Evolutionary conservation across 2,888 invertebrate genomes (phyloP), one percentile per base, ranked within the genome.

Genomic region (Chydorus sphaericus): DNA sequence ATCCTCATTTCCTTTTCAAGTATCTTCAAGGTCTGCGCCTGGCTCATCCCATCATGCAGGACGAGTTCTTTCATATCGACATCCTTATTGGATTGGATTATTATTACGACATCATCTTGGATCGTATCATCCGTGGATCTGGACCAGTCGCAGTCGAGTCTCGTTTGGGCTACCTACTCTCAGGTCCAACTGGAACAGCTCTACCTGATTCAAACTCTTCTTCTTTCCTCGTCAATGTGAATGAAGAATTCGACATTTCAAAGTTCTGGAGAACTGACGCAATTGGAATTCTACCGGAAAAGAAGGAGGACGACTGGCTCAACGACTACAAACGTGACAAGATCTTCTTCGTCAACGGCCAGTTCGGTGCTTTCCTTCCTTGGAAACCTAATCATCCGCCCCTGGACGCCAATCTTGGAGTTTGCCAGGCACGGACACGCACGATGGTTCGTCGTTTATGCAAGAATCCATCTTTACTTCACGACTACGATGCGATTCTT

Each of bases 81-180:
- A 26, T 55, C 33, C 55, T 48, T 28, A 33, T 55, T 31, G 55
- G 55, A 8, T 48, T 48, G 4, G 48, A 55, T 4, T 55, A 33
- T 36, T 55, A 31, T 23, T 48, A 48, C 48, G n/a, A 23, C 14
- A 30, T 55, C 44, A 33, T 55, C 20, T 30, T 31, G 5, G 48
- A 55, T 36, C 18, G 31, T 4, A 30, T 55, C 14, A 31, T 55
- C n/a, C 30, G 48, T 10, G 48, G 49, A 6, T 18, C n/a, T 1
- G 55, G 55, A 2, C 55, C 55, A 4, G 31, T 33, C 5, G 55
- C 55, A 20, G 48, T 29, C 20, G 10, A 48, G 11, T 55, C 55
- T 3, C 23, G 23, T 5, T 20, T 55, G 10, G 55, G 55, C 11
- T 55, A 55, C 18, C 48, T 55, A 10, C 31, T 55, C 26, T 55